Base-by-base conservation (phyloP, 2,888 invertebrate species). In the Criorhina ranunculi region DNA sequence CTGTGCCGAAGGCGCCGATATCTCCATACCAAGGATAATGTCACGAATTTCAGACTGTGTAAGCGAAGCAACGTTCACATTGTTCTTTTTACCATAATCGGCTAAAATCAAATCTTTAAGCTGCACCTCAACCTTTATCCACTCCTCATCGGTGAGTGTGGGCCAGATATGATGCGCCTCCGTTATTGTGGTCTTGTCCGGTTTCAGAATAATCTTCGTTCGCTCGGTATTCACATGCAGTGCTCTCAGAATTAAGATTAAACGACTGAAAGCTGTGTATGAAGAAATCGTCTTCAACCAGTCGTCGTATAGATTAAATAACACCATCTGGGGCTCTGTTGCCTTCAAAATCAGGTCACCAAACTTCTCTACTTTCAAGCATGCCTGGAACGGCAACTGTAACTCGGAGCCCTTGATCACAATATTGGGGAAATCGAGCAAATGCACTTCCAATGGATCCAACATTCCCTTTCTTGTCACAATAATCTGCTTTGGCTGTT, bases 101-200 rank as follows among this genome's bases (percentile, higher is more conserved):
- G 99, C 99, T 69, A 99, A 93, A 89, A 99, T 99, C 81, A 99
- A 94, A 92, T 99, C 99, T 91, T 99, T 99, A 19, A 99, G 94
- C 89, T 98, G 98, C 31, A 99, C 98, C 92, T 99, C 99, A 51
- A 99, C 98, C 92, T 99, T 99, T 91, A 99, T 98, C 99, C 99
- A 99, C 92, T 99, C 99, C 89, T 99, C 99, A 89, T 99, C 99
- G 0, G 96, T 95, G 5, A 99, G 93, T 0, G 98, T 97, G 0
- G 99, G 99, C 99, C 99, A 99, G 92, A 99, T 99, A 92, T 99
- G 99, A 93, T 99, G 99, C 0, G 98, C 96, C 92, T 99, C 99
- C 0, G 99, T 99, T 60, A 99, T 96, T 0, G 99, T 99, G 0
- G 99, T 99, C 92, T 99, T 99, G 91, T 99, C 99, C 0, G 99